Base-by-base conservation (phyloP, 2,888 invertebrate species). In the Sarcophaga rosellei region DNA sequence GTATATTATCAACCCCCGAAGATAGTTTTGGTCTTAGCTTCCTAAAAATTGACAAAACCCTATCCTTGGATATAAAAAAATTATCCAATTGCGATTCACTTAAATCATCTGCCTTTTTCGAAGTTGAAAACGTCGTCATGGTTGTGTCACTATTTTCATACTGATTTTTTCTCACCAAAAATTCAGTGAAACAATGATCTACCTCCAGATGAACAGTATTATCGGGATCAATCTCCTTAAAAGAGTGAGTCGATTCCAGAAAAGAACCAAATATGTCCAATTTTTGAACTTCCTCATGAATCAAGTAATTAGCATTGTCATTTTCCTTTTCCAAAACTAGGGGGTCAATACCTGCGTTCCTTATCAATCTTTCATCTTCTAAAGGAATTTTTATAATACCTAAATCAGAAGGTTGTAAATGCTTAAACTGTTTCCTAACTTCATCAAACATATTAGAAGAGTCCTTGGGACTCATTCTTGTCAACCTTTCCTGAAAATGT, bases 31-130 rank as follows among this genome's bases (percentile, higher is more conserved):
- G 25, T 35, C 53, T 63, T 53, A 70, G 15, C 17, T 72, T 53
- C 72, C 17, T 23, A 47, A 23, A 72, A 69, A 61, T 61, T 44
- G 35, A 59, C 3, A 69, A 69, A 53, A 66, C 44, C 20, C 8
- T 69, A 23, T 35, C 59, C 59, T 5, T 57, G 1, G 4, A 65
- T 11, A 73, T 17, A 75, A 20, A 72, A 72, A 80, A n/a, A 20
- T 73, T 44, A 44, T 77, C 6, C 25, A 59, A 15, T 68, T n/a
- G n/a, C 10, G 45, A 8, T 5, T 63, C 23, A 0, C 15, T 70
- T 57, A 70, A 53, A 1, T 57, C 25, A 57, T 57, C 25, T 8
- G 70, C 23, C 12, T 23, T 68, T 44, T n/a, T 68, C 3, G 3
- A 45, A 10, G 20, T 10, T 66, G 45, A 44, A 66, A 66, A 66